Base-by-base conservation (phyloP, 2,888 invertebrate species). In the Trypoxylon attenuatum region DNA sequence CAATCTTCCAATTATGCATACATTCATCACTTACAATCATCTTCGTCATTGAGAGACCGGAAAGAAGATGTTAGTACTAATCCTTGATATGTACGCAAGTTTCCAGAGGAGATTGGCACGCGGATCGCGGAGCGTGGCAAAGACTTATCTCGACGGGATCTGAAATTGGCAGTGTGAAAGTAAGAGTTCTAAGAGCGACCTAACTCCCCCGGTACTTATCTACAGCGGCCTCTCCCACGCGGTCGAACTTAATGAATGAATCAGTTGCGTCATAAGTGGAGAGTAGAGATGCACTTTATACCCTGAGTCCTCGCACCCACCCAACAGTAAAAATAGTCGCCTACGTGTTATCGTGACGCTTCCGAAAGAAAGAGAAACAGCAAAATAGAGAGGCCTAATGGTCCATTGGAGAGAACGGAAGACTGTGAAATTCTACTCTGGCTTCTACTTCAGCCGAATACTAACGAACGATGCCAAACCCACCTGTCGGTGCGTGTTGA, bases 221-320 rank as follows among this genome's bases (percentile, higher is more conserved):
- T 58, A 61, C 68, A 27, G n/a, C n/a, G n/a, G 67, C 58, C 75
- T 67, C 76, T 79, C 78, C 78, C 82, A 78, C 79, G 78, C 82
- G 76, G 60, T 55, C 69, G 61, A 74, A 69, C 73, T 76, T 76
- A 73, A 76, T 81, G 81, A 74, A 80, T 81, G 81, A 85, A 85
- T 84, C 84, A 81, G 77, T 84, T 83, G 78, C 85, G 84, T 85
- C 84, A 85, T 70, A 73, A 71, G 56, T 52, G 33, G 64, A n/a
- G n/a, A n/a, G n/a, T n/a, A n/a, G 73, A 63, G 77, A 76, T 74
- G 78, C 64, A 72, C 74, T 69, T 13, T 79, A 68, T 61, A 62
- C 63, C 69, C 59, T 42, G 47, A 68, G 62, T 64, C 52, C 23
- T 65, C n/a, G 56, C 51, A 56, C 51, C n/a, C n/a, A n/a, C n/a